phyloP scores from a whole-genome alignment of 2,113 vertebrate genomes.

The Mugil cephalus region DNA sequence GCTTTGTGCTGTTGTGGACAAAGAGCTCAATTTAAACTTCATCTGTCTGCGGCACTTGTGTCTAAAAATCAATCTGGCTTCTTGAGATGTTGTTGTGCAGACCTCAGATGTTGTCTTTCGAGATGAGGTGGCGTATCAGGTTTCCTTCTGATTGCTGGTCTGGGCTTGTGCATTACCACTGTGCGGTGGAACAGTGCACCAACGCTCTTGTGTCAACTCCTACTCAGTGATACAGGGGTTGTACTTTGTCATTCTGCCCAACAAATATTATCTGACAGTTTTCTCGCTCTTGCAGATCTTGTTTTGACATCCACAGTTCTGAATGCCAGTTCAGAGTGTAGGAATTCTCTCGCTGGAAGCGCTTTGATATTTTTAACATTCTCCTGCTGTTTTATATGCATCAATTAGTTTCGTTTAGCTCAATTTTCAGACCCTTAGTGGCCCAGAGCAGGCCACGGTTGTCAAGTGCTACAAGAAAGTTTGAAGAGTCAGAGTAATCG shows the following conservation, averaged over 20 bases:
- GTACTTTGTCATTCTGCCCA: slow-evolving; percentile 6
- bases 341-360: neutral
- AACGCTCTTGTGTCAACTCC: neutral
- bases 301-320: slow-evolving; percentile 3
- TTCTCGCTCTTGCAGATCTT: slow-evolving; percentile 17
- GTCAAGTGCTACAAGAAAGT: neutral
- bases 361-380: neutral
- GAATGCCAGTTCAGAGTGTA: neutral
- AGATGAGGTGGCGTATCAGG: slow-evolving; percentile 21
- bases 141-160: slow-evolving; percentile 12
- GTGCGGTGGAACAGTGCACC: neutral
- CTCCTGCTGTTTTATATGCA: neutral
- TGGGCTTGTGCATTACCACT: neutral
- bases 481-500: neutral
- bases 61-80: slow-evolving; percentile 7
- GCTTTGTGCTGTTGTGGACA: slow-evolving; percentile 9
- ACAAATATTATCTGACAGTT: slow-evolving; percentile 22
- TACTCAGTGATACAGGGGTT: neutral
- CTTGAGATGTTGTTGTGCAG: slow-evolving; percentile 7
- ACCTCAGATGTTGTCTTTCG: neutral
- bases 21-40: slow-evolving; percentile 15
- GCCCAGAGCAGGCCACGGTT: neutral
- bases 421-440: neutral
- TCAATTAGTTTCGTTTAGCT: slow-evolving; percentile 6
- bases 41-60: slow-evolving; percentile 32